Percentiles rank a stretch among this genome's conserved stretches.
These are phyloP conservation scores for Actinemys pallida DNA, from an alignment of 2,113 vertebrate species.

Conservation along the genomic window DNA sequence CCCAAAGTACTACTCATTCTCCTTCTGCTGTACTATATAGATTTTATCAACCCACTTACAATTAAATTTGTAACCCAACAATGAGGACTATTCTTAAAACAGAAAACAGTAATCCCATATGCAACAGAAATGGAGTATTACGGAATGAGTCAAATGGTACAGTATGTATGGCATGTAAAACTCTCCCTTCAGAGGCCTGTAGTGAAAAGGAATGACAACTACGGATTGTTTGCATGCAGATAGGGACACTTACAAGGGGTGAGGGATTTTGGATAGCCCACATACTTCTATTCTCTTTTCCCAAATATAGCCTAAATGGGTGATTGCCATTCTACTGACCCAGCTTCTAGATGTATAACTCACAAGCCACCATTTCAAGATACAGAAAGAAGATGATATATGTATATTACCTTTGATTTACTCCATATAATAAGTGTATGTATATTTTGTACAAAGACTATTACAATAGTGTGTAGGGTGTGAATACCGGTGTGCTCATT, in stretches of 20 bases:
- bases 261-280: not conserved
- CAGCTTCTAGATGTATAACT: not conserved
- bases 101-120: not conserved
- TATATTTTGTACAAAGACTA: not conserved
- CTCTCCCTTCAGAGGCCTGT: not conserved
- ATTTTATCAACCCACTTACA: not conserved
- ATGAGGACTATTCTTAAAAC: not conserved
- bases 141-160: not conserved
- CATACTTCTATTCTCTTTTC: not conserved
- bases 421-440: not conserved
- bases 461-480: not conserved
- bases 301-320: not conserved
- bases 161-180: not conserved
- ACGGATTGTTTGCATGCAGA: not conserved
- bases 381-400: not conserved
- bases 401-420: accelerated
- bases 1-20: not conserved
- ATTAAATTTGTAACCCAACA: not conserved
- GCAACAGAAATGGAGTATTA: not conserved
- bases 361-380: not conserved
- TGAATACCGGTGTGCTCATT: not conserved
- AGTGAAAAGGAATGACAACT: not conserved
- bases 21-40: not conserved
- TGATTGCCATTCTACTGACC: not conserved
- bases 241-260: not conserved